Percentiles rank a stretch among this genome's conserved stretches.
Evolutionary conservation across 64 coral and sea anemone species (phyloP).

Genomic region (Dendronephthya gigantea): DNA sequence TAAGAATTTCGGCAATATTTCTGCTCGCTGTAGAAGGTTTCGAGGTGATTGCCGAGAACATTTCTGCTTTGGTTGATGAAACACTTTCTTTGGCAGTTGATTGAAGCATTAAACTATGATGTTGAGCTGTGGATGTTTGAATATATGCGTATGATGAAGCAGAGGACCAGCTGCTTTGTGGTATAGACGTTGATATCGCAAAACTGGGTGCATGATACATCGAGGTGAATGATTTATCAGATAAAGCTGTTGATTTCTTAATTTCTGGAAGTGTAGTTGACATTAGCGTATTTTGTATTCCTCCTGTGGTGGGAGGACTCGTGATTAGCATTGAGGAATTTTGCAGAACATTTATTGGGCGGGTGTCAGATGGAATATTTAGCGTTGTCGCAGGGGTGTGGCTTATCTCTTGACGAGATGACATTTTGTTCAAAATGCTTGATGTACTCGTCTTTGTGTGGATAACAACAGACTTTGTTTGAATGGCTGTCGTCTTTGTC

Average conservation of each 20-base stretch:
- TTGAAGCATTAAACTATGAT: background rate
- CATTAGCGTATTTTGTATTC: background rate
- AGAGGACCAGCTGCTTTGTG: background rate
- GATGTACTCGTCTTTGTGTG: background rate
- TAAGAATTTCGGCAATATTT: background rate
- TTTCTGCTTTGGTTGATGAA: background rate
- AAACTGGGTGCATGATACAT: background rate
- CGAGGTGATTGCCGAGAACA: background rate
- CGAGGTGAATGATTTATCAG: background rate
- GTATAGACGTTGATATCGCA: background rate
- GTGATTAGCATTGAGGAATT: background rate
- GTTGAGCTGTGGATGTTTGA: background rate
- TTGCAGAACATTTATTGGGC: background rate
- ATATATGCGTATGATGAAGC: background rate
- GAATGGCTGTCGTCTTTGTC: background rate
- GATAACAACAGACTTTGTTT: background rate
- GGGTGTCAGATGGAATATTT: background rate
- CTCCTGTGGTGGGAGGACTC: background rate
- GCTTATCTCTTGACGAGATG: background rate
- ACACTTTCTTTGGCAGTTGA: background rate
- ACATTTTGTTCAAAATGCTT: background rate
- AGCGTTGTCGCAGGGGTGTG: background rate
- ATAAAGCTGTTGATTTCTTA: background rate
- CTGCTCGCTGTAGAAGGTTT: background rate
- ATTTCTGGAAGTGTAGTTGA: background rate